phyloP scores from a whole-genome alignment of 2,797 vertebrate species.

The Okamejei kenojei region DNA sequence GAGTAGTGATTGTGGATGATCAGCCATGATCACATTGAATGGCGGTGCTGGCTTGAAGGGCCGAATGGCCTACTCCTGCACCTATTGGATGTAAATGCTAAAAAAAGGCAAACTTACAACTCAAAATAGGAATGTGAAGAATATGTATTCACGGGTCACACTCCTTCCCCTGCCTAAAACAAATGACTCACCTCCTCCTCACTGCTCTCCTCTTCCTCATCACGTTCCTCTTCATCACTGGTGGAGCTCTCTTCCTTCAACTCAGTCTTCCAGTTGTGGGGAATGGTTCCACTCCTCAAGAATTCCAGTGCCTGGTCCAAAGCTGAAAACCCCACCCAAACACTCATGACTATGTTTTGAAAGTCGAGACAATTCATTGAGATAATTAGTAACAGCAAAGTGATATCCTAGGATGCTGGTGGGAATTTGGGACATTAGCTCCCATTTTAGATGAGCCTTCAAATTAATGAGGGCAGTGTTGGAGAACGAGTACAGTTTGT shows the following conservation, averaged over 20 bases:
- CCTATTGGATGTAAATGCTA: neutral
- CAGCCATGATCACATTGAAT: too few relatives aligned
- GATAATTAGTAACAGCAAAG: neutral
- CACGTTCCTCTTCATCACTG: constrained; percentile 65
- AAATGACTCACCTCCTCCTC: constrained; percentile 60
- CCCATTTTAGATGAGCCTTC: neutral
- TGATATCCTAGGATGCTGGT: neutral
- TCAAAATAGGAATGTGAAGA: neutral
- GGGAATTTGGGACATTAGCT: neutral
- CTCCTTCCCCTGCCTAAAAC: neutral
- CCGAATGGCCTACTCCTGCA: too few relatives aligned
- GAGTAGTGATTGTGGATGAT: too few relatives aligned
- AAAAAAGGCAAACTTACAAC: neutral
- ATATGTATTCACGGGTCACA: neutral
- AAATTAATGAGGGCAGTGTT: neutral
- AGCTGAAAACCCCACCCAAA: constrained; percentile 45
- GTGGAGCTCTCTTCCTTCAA: constrained; percentile 71
- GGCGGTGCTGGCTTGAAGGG: too few relatives aligned
- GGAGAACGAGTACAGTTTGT: neutral
- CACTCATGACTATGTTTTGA: neutral
- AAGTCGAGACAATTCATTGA: neutral
- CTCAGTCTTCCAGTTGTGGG: constrained; percentile 63
- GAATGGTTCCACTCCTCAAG: constrained; percentile 55
- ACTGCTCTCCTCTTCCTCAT: constrained; percentile 60
- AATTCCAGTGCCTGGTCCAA: constrained; percentile 64